Base-by-base conservation (phyloP, 2,888 invertebrate genomes). In the Notodonta ziczac region DNA sequence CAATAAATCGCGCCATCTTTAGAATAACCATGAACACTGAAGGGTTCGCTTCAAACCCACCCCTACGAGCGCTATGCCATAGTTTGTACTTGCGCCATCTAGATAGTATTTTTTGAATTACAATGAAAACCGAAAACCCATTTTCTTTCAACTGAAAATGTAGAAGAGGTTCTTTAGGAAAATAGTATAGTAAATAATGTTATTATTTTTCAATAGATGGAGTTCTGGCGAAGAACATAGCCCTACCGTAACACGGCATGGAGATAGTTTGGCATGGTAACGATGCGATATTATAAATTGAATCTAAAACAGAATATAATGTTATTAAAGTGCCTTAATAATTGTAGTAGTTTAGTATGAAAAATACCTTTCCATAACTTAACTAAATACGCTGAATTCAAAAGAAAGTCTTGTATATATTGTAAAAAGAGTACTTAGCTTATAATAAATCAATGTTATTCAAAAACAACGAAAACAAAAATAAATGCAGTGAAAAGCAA, bases 1-100 rank as follows among this genome's bases (percentile, higher is more conserved):
- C 5, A 35, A 6, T 35, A 6, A 35, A 6, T 46, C n/a, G 2
- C 61, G 66, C 48, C 59, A 60, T 56, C 51, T 59, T 59, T 10
- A 8, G 24, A 46, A n/a, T 59, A 39, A 46, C 46, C 0, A 5
- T 46, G 7, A n/a, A 46, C n/a, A n/a, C 46, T 46, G n/a, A 46
- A 46, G 10, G 13, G 46, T 5, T 5, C n/a, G 46, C 10, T 46
- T 44, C 13, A 46, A 46, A 9, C 0, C 3, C 4, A n/a, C n/a
- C n/a, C 46, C 5, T 13, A 5, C n/a, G 9, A n/a, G n/a, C n/a
- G 4, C n/a, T 35, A 35, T 35, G 35, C 35, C 0, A 2, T 46
- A 46, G 1, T 7, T 10, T 1, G 1, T 46, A 10, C 2, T 48
- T 24, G 56, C 24, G 32, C 40, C 35, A 39, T 50, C 14, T 48